phyloP scores from a whole-genome alignment of 2,113 vertebrate species.

The Gallinago undulata region DNA sequence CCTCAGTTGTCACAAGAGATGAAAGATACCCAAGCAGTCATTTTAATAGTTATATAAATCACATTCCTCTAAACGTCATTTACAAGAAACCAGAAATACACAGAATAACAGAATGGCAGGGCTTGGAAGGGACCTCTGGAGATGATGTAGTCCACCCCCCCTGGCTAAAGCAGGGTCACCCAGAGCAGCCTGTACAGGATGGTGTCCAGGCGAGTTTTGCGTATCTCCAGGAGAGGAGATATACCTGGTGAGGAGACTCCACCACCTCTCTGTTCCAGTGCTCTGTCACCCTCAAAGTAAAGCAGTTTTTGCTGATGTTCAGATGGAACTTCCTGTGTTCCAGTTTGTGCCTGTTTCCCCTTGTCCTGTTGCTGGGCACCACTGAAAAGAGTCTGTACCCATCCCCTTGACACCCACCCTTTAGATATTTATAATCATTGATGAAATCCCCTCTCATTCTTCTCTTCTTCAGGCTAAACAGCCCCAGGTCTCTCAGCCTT shows the following conservation, averaged over 20 bases:
- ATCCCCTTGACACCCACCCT: not conserved
- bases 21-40: not conserved
- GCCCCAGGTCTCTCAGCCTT: not conserved
- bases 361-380: not conserved
- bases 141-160: not conserved
- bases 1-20: not conserved
- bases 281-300: not conserved
- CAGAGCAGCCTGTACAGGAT: not conserved
- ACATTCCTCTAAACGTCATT: not conserved
- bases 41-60: not conserved
- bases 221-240: not conserved
- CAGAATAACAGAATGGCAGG: not conserved
- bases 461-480: not conserved
- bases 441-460: not conserved
- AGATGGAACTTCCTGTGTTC: not conserved
- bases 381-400: not conserved
- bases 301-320: not conserved
- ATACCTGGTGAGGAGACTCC: not conserved
- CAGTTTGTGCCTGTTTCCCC: not conserved
- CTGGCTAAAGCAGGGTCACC: not conserved
- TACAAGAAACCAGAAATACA: not conserved
- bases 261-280: not conserved
- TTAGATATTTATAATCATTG: not conserved
- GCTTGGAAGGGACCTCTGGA: not conserved
- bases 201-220: not conserved